Percentiles rank a stretch among this genome's conserved stretches.
Conservation (phyloP, 2,113 vertebrate species). For the Pyxicephalus adspersus region DNA sequence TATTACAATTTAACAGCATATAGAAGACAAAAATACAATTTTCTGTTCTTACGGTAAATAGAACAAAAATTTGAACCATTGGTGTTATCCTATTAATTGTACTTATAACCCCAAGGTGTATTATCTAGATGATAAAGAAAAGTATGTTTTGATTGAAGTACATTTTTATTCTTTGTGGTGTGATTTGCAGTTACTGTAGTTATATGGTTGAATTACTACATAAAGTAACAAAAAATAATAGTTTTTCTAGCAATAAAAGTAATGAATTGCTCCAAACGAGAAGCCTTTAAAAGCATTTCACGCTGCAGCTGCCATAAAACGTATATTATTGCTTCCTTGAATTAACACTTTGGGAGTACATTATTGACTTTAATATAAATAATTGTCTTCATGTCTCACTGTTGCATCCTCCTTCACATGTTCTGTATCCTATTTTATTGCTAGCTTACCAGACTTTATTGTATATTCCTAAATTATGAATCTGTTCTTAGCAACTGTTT, state of each 20-base stretch:
- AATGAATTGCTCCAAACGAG: constrained; percentile 38
- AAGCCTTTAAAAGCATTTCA: constrained; percentile 43
- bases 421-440: constrained; percentile 32
- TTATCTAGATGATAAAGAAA: constrained; percentile 2
- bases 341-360: constrained; percentile 50
- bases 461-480: constrained; percentile 19
- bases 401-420: constrained; percentile 43
- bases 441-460: background rate
- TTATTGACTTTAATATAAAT: constrained; percentile 52
- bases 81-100: background rate
- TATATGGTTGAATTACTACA: constrained; percentile 39
- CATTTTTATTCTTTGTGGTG: constrained; percentile 14
- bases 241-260: constrained; percentile 51
- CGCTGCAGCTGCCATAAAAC: constrained; percentile 31
- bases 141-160: background rate
- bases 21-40: too few relatives aligned
- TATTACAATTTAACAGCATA: too few relatives aligned
- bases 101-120: background rate
- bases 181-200: constrained; percentile 37
- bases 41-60: too few relatives aligned
- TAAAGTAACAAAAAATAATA: constrained; percentile 33
- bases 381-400: constrained; percentile 36
- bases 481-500: background rate
- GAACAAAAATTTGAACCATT: background rate
- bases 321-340: constrained; percentile 39